These are phyloP conservation scores for Sarcophaga peregrina DNA, from an alignment of 1,140 invertebrate genomes.

Conservation along the genomic window DNA sequence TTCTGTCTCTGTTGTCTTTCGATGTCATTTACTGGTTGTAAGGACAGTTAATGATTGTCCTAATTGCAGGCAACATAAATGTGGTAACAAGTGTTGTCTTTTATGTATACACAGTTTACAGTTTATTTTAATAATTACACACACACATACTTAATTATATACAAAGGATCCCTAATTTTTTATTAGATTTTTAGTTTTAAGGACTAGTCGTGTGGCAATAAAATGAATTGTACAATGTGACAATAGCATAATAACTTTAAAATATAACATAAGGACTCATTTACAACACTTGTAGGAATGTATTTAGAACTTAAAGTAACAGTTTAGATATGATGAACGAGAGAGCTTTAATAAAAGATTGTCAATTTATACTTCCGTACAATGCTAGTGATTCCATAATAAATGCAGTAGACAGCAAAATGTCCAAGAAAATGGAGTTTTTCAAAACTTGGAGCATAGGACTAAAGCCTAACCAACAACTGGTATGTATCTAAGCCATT, in stretches of 20 bases:
- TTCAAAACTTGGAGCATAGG: too few relatives aligned
- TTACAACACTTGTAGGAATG: too few relatives aligned
- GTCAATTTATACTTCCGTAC: too few relatives aligned
- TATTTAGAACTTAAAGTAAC: too few relatives aligned
- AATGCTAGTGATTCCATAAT: too few relatives aligned
- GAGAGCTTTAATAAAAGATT: too few relatives aligned
- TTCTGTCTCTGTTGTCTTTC: not conserved
- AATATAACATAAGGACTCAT: not conserved
- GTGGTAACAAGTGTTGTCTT: not conserved
- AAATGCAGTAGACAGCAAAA: too few relatives aligned
- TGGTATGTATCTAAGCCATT: too few relatives aligned
- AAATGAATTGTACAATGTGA: too few relatives aligned
- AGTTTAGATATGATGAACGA: too few relatives aligned
- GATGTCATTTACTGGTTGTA: not conserved
- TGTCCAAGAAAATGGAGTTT: too few relatives aligned
- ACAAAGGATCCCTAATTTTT: not conserved
- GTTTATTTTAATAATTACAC: not conserved
- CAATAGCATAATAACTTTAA: not conserved
- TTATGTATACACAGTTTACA: not conserved
- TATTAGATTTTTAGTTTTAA: not conserved
- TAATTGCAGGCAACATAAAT: slow-evolving; percentile 36
- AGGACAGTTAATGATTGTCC: slow-evolving; percentile 32
- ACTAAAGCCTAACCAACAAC: too few relatives aligned
- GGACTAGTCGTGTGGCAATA: not conserved
- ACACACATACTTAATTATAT: not conserved